These are phyloP conservation scores for Himalopsyche phryganea DNA, from an alignment of 1,140 invertebrate genomes.

Conservation along the genomic window DNA sequence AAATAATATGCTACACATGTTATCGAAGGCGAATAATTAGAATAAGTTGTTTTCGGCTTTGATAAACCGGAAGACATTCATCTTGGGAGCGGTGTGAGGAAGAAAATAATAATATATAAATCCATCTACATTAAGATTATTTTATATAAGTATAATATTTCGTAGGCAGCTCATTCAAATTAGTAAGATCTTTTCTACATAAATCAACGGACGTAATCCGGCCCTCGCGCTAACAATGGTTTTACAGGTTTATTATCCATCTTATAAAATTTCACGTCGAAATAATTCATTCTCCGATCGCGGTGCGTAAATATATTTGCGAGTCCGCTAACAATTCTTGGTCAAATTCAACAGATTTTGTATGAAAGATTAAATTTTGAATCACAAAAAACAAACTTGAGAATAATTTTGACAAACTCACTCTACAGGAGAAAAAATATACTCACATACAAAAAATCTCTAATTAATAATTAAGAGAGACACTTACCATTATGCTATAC, in stretches of 20 bases:
- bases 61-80: constrained; percentile 29
- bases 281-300: constrained; percentile 35
- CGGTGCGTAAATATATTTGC: constrained; percentile 16
- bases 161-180: constrained; percentile 26
- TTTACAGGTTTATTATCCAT: constrained; percentile 35
- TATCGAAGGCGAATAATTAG: constrained; percentile 14
- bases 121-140: no score
- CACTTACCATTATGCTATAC: no score
- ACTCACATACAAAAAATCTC: no score
- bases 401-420: no score
- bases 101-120: not conserved
- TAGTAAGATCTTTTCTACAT: constrained; percentile 30
- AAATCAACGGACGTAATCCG: constrained; percentile 34
- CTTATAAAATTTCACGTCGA: constrained; percentile 36
- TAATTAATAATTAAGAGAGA: no score
- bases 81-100: constrained; percentile 6
- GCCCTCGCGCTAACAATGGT: constrained; percentile 33
- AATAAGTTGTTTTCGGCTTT: constrained; percentile 4
- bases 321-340: not conserved
- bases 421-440: no score
- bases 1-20: constrained; percentile 2
- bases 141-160: constrained; percentile 1
- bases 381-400: no score
- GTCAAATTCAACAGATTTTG: not conserved
- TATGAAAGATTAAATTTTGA: no score